phyloP scores from a whole-genome alignment of 2,113 vertebrate genomes.

The Sminthopsis crassicaudata region DNA sequence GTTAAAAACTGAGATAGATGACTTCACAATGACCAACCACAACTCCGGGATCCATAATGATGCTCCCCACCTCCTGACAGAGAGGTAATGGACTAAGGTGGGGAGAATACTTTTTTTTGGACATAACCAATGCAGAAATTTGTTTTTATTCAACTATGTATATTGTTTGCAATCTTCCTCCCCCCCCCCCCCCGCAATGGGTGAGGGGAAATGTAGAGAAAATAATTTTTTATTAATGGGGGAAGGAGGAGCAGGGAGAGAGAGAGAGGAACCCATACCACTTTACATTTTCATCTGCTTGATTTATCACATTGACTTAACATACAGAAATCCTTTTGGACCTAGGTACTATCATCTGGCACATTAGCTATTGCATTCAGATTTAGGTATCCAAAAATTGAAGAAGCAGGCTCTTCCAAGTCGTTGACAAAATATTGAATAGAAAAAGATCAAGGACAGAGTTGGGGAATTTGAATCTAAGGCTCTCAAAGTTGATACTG shows the following conservation, averaged over 20 bases:
- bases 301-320: not conserved
- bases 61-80: not conserved
- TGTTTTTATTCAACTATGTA: not conserved
- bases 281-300: not conserved
- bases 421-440: too few relatives aligned
- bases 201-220: not conserved
- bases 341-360: not conserved
- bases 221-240: not conserved
- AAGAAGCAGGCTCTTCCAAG: not conserved
- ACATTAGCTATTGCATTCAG: not conserved
- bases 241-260: fast-evolving
- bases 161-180: not conserved
- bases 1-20: not conserved
- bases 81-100: not conserved
- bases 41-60: not conserved
- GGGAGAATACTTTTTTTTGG: not conserved
- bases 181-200: too few relatives aligned
- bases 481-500: not conserved
- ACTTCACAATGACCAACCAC: not conserved
- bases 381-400: not conserved
- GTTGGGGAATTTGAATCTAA: not conserved
- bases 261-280: not conserved
- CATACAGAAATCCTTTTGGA: not conserved
- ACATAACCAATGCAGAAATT: not conserved
- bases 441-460: not conserved